phyloP scores from a whole-genome alignment of 2,113 vertebrate genomes.

The Dunckerocampus dactyliophorus region DNA sequence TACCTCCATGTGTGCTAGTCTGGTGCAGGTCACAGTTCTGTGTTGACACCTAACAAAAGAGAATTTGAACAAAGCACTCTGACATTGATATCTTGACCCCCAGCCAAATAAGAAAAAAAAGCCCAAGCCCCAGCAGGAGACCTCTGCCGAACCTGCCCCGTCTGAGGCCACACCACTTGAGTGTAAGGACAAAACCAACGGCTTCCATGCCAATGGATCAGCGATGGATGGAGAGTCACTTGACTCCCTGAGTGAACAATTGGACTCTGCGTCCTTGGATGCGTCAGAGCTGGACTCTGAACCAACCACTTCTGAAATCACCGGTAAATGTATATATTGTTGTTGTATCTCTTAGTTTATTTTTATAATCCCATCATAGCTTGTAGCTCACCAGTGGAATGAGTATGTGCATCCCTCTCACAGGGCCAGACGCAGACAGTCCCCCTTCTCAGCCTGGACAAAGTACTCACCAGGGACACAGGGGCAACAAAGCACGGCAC shows the following conservation, averaged over 20 bases:
- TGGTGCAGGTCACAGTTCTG: background rate
- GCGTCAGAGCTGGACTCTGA: slow-evolving; percentile 83
- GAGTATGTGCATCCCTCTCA: slow-evolving; percentile 16
- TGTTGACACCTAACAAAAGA: slow-evolving; percentile 1
- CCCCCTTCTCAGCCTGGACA: slow-evolving; percentile 53
- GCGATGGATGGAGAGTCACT: slow-evolving; percentile 82
- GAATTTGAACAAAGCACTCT: slow-evolving; percentile 2
- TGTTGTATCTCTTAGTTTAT: background rate
- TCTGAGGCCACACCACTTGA: slow-evolving; percentile 58
- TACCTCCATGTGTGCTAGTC: background rate
- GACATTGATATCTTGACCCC: slow-evolving; percentile 16
- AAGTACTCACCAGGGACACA: slow-evolving; percentile 58
- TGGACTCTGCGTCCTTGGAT: slow-evolving; percentile 86
- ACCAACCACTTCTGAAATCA: slow-evolving; percentile 58
- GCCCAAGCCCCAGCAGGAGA: slow-evolving; percentile 80
- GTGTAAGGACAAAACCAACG: slow-evolving; percentile 78
- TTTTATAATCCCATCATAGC: background rate
- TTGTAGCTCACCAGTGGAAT: background rate
- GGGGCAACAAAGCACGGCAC: slow-evolving; percentile 72
- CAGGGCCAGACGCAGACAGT: slow-evolving; percentile 75
- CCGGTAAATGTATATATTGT: slow-evolving; percentile 65
- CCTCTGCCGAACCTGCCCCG: slow-evolving; percentile 51
- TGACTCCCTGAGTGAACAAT: slow-evolving; percentile 89
- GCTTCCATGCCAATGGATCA: slow-evolving; percentile 85
- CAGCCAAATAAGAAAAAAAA: slow-evolving; percentile 96